phyloP scores from a whole-genome alignment of 2,797 vertebrate species.

The Dendrocincla tyrannina region DNA sequence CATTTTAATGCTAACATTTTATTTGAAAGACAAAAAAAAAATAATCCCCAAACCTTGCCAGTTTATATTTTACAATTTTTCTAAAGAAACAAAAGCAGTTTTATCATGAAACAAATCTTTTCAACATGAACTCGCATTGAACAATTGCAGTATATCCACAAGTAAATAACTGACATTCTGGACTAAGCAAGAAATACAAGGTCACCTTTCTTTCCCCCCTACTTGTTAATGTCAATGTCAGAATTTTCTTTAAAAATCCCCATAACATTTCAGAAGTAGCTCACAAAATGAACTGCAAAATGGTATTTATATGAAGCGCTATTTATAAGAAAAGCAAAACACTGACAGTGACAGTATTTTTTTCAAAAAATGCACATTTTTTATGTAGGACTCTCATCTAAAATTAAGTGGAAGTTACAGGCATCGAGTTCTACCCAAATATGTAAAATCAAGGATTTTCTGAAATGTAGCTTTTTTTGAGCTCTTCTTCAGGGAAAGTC shows the following conservation, averaged over 20 bases:
- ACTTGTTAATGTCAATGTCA: constrained; percentile 40
- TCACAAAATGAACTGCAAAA: constrained; percentile 56
- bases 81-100: constrained; percentile 47
- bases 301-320: constrained; percentile 39
- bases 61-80: constrained; percentile 62
- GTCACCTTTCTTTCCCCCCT: neutral
- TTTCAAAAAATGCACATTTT: constrained; percentile 48
- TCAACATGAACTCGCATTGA: constrained; percentile 41
- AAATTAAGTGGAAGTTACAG: constrained; percentile 58
- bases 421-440: neutral
- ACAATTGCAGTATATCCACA: constrained; percentile 41
- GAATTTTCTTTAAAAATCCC: constrained; percentile 33
- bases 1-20: constrained; percentile 72
- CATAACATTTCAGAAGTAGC: constrained; percentile 51
- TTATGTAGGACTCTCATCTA: constrained; percentile 43
- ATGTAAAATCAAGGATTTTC: constrained; percentile 24
- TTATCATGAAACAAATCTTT: constrained; percentile 41
- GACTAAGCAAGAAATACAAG: constrained; percentile 47
- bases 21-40: constrained; percentile 73
- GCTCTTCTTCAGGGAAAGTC: neutral
- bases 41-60: constrained; percentile 54
- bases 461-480: constrained; percentile 5
- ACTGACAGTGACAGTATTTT: constrained; percentile 37
- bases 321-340: constrained; percentile 62
- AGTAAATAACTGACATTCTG: constrained; percentile 51